Evolutionary conservation across 2,113 vertebrate species (phyloP).

Genomic region (Microtus richardsoni): DNA sequence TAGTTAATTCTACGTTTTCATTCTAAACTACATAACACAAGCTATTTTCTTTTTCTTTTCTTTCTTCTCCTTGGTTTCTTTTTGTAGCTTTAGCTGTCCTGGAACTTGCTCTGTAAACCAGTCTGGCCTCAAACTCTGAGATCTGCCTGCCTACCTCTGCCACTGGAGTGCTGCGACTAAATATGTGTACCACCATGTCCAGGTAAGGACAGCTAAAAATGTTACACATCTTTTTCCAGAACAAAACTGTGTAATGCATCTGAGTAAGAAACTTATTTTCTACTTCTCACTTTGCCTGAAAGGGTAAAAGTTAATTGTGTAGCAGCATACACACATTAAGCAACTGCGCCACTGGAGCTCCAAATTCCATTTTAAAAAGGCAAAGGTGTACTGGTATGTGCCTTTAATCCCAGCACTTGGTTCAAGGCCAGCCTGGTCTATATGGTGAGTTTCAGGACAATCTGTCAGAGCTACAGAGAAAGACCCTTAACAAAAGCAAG

Average conservation of each 20-base stretch:
- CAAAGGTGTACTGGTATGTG: not conserved
- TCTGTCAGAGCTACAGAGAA: not conserved
- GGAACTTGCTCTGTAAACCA: not conserved
- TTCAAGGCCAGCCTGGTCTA: not conserved
- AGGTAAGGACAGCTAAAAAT: not conserved
- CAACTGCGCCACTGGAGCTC: not conserved
- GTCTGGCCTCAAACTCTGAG: not conserved
- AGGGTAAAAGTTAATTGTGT: not conserved
- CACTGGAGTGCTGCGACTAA: not conserved
- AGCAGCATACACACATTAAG: not conserved
- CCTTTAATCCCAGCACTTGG: not conserved
- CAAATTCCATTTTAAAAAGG: not conserved
- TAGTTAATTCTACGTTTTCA: not conserved
- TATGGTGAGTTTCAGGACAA: not conserved
- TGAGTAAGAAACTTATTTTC: constrained; percentile 35
- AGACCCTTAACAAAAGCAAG: not conserved
- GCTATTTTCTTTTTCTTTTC: not conserved
- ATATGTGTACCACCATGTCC: not conserved
- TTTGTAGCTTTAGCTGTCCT: not conserved
- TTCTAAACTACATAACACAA: not conserved
- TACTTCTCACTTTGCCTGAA: constrained; percentile 35
- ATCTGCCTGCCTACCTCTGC: not conserved
- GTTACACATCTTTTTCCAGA: not conserved
- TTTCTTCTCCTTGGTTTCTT: not conserved
- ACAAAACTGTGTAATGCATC: constrained; percentile 12